These are phyloP conservation scores for Euspilapteryx auroguttella DNA, from an alignment of 2,888 invertebrate species.

Conservation along the genomic window DNA sequence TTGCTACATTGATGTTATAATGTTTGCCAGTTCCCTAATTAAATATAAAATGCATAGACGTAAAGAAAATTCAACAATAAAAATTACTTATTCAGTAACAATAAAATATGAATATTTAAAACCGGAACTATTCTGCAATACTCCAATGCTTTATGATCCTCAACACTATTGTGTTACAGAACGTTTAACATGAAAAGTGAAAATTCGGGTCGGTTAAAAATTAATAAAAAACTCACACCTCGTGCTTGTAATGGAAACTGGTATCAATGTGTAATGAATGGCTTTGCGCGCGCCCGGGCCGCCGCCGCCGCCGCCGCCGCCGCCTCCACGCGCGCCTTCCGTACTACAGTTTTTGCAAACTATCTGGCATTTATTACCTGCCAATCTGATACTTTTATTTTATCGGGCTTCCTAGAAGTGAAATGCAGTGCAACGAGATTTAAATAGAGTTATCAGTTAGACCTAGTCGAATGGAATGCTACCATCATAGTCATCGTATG, in stretches of 20 bases:
- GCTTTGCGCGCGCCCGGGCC: slow-evolving; percentile 6
- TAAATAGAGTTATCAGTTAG: too few species aligned
- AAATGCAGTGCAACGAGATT: background rate
- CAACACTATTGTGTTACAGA: slow-evolving; percentile 32
- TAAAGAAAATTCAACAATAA: too few species aligned
- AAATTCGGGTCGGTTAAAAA: slow-evolving; percentile 15
- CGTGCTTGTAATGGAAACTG: slow-evolving; percentile 23
- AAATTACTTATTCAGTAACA: too few species aligned
- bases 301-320: background rate
- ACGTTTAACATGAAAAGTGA: slow-evolving; percentile 31
- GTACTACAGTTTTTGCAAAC: slow-evolving; percentile 1
- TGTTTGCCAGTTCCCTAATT: too few species aligned
- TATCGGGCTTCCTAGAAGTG: background rate
- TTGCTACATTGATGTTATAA: too few species aligned
- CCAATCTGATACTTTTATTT: slow-evolving; percentile 1
- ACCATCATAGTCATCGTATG: too few species aligned
- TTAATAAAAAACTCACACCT: slow-evolving; percentile 17
- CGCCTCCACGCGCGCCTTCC: background rate
- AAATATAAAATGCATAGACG: too few species aligned
- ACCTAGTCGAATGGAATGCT: too few species aligned
- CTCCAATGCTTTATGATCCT: slow-evolving; percentile 27
- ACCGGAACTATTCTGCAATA: too few species aligned
- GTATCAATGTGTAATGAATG: slow-evolving; percentile 18
- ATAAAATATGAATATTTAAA: too few species aligned
- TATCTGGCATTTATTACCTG: slow-evolving; percentile 2